Evolutionary conservation across 92 coral and sea anemone species (phyloP).

Genomic region (Scolanthus callimorphus): DNA sequence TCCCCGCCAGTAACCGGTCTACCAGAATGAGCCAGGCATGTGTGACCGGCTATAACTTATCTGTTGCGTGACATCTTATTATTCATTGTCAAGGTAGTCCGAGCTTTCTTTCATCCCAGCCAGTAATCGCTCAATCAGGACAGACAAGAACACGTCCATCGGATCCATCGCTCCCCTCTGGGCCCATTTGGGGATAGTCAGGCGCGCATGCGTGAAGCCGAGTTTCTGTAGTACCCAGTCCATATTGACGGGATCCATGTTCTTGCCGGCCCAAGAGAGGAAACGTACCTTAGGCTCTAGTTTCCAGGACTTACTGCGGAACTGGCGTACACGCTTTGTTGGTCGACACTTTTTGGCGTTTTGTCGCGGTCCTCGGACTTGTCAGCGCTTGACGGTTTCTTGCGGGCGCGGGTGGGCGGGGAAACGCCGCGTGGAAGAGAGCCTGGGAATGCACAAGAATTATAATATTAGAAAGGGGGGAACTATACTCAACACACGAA

Average conservation of each 20-base stretch:
- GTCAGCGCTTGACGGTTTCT: conserved; percentile 26
- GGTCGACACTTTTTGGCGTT: conserved; percentile 60
- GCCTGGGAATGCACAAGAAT: conserved; percentile 35
- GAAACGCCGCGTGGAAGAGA: conserved; percentile 78
- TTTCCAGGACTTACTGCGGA: conserved; percentile 96
- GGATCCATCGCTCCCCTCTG: conserved; percentile 99
- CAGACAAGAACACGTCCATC: conserved; percentile 86
- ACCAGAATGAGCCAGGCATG: too few relatives aligned
- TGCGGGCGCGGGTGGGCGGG: conserved; percentile 53
- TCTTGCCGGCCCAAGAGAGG: conserved; percentile 98
- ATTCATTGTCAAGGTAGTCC: conserved; percentile 50
- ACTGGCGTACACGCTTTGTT: conserved; percentile 92
- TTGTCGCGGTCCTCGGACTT: conserved; percentile 82
- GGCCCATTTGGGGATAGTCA: conserved; percentile 99
- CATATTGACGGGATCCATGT: conserved; percentile 95
- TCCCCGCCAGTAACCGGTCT: conserved; percentile 83
- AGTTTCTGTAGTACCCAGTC: conserved; percentile 98
- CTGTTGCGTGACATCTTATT: background rate
- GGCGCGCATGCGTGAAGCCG: conserved; percentile 93
- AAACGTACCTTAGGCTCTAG: conserved; percentile 96
- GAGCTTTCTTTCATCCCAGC: conserved; percentile 87
- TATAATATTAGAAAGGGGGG: too few relatives aligned
- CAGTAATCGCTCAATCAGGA: conserved; percentile 85
- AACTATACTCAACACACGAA: too few relatives aligned
- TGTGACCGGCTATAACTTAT: background rate